Percentiles rank a stretch among this genome's conserved stretches.
Conservation (phyloP, 2,888 invertebrate genomes). For the Matsumyia berberina region DNA sequence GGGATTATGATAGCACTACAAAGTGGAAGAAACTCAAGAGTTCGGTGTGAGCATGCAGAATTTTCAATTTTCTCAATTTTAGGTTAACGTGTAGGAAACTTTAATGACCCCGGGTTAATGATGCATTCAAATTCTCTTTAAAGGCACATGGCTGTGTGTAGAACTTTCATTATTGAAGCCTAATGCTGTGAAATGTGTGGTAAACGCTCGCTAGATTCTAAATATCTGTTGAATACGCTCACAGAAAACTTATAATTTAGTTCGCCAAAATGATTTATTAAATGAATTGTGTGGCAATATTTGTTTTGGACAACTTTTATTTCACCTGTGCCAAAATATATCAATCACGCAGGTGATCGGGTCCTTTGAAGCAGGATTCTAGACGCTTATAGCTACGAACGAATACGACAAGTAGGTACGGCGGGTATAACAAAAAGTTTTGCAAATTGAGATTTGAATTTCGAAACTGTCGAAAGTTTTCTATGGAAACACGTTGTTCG, state of each 20-base stretch:
- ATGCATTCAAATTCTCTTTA: constrained; percentile 45
- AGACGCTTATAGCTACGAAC: background rate
- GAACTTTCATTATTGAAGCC: background rate
- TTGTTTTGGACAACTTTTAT: constrained; percentile 41
- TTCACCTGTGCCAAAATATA: constrained; percentile 53
- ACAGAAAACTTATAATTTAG: background rate
- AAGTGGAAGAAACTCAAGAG: constrained; percentile 48
- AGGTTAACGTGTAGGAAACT: constrained; percentile 56
- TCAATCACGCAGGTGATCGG: constrained; percentile 49
- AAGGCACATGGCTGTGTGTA: background rate
- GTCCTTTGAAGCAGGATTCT: constrained; percentile 6
- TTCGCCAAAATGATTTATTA: constrained; percentile 11
- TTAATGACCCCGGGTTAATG: constrained; percentile 57
- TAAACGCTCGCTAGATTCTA: background rate
- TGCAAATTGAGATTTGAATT: constrained; percentile 69
- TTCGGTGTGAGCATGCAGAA: constrained; percentile 51
- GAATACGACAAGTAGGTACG: background rate
- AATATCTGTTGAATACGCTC: constrained; percentile 13
- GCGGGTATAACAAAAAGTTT: constrained; percentile 25
- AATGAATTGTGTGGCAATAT: constrained; percentile 23
- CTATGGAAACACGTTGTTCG: constrained; percentile 40
- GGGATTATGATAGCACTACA: constrained; percentile 67
- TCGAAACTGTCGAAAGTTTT: constrained; percentile 59
- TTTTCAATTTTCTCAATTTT: constrained; percentile 69
- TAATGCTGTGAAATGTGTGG: background rate